These are phyloP conservation scores for Syrphus vitripennis DNA, from an alignment of 2,888 invertebrate species.

Conservation along the genomic window DNA sequence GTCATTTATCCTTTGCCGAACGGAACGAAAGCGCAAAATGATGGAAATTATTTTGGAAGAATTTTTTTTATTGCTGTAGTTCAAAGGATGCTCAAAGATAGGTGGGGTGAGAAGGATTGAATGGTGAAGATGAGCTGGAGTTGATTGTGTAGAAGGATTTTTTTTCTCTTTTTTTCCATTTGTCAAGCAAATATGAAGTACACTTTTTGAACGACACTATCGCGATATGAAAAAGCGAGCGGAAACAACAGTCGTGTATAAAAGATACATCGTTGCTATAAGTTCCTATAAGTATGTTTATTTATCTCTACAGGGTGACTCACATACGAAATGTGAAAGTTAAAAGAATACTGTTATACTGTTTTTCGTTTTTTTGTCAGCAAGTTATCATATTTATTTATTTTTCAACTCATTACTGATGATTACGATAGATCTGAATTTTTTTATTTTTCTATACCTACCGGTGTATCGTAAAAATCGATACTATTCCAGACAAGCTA, in stretches of 20 bases:
- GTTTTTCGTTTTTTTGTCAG: too few relatives aligned
- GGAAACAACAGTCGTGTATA: constrained; percentile 54
- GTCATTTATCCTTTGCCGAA: constrained; percentile 61
- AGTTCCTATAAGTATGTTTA: background rate
- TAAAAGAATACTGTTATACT: too few relatives aligned
- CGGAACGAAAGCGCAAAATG: constrained; percentile 64
- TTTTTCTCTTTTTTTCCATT: constrained; percentile 57
- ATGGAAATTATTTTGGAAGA: constrained; percentile 66
- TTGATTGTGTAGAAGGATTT: constrained; percentile 62
- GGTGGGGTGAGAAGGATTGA: background rate
- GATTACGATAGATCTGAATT: too few relatives aligned
- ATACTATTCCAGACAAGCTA: too few relatives aligned
- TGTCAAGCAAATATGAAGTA: constrained; percentile 67
- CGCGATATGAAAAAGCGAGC: constrained; percentile 60
- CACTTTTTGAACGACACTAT: constrained; percentile 63
- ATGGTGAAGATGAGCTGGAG: constrained; percentile 52
- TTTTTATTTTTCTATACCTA: too few relatives aligned
- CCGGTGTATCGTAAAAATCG: too few relatives aligned
- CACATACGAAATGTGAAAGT: background rate
- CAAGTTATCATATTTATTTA: too few relatives aligned
- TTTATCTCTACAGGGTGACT: background rate
- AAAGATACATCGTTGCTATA: background rate
- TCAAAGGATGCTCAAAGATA: constrained; percentile 16
- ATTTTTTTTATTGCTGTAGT: constrained; percentile 53
- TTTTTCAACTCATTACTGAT: too few relatives aligned